phyloP scores from a whole-genome alignment of 2,888 invertebrate genomes.

The Netelia melanura region DNA sequence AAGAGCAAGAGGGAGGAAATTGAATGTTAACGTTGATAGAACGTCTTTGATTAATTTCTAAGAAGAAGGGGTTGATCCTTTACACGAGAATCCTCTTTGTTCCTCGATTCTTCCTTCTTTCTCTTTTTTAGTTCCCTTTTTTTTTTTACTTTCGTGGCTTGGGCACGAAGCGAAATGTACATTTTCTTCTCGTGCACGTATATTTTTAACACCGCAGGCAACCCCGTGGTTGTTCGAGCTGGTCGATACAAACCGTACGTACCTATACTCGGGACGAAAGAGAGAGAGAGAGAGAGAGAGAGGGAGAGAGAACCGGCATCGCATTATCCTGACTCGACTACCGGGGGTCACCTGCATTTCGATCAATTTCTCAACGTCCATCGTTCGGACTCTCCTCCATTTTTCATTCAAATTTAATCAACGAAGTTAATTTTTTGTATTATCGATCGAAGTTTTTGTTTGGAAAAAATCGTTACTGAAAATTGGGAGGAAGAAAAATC shows the following conservation, averaged over 20 bases:
- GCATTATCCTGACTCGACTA: constrained; percentile 73
- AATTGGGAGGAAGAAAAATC: neutral
- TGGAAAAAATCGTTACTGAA: neutral
- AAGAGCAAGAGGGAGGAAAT: neutral
- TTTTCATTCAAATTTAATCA: constrained; percentile 9
- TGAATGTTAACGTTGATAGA: neutral
- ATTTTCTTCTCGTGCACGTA: constrained; percentile 32
- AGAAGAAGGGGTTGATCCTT: constrained; percentile 52
- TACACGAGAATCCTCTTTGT: constrained; percentile 55
- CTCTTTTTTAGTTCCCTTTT: neutral
- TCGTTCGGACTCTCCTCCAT: constrained; percentile 13
- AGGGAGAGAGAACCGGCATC: constrained; percentile 64
- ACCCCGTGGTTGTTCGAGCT: constrained; percentile 44
- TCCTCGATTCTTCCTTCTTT: neutral
- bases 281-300: constrained; percentile 6
- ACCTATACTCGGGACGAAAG: constrained; percentile 67
- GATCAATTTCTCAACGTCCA: constrained; percentile 79
- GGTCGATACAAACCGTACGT: constrained; percentile 69
- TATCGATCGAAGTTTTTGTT: no score
- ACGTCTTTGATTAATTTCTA: constrained; percentile 54
- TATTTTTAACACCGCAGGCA: constrained; percentile 67
- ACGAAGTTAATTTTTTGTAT: neutral
- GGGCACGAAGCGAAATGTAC: neutral
- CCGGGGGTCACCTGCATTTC: constrained; percentile 79
- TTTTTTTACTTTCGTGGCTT: neutral